Evolutionary conservation across 1,140 invertebrate species (phyloP).

Genomic region (Pinna nobilis): DNA sequence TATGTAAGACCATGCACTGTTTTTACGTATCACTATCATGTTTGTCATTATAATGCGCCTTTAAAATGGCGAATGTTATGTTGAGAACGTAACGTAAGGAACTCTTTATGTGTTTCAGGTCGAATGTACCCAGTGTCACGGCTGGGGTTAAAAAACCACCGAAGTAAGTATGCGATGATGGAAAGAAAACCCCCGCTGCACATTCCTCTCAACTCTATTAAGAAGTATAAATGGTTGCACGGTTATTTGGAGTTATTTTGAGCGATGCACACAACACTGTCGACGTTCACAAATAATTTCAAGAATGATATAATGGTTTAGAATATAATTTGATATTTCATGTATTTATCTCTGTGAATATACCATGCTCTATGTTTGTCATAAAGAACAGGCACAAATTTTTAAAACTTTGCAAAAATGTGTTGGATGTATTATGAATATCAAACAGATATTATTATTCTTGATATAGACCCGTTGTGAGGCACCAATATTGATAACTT

Average conservation of each 20-base stretch:
- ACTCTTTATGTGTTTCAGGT: conserved; percentile 46
- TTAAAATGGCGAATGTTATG: conserved; percentile 13
- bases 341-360: background rate
- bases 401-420: background rate
- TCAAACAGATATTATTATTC: background rate
- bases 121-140: conserved; percentile 59
- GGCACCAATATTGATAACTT: too few relatives aligned
- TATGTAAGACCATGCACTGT: conserved; percentile 27
- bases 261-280: too few relatives aligned
- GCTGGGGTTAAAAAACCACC: conserved; percentile 56
- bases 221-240: too few relatives aligned
- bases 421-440: background rate
- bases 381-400: background rate
- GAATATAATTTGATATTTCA: too few relatives aligned
- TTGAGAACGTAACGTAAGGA: conserved; percentile 10
- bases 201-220: too few relatives aligned
- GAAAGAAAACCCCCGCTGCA: background rate
- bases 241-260: too few relatives aligned
- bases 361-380: background rate
- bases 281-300: too few relatives aligned
- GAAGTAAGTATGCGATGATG: conserved; percentile 45
- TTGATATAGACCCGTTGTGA: background rate
- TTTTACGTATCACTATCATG: background rate
- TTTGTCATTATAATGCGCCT: background rate
- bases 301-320: too few relatives aligned